Conservation (phyloP, 2,888 invertebrate species). For the Gastrophysa polygoni region DNA sequence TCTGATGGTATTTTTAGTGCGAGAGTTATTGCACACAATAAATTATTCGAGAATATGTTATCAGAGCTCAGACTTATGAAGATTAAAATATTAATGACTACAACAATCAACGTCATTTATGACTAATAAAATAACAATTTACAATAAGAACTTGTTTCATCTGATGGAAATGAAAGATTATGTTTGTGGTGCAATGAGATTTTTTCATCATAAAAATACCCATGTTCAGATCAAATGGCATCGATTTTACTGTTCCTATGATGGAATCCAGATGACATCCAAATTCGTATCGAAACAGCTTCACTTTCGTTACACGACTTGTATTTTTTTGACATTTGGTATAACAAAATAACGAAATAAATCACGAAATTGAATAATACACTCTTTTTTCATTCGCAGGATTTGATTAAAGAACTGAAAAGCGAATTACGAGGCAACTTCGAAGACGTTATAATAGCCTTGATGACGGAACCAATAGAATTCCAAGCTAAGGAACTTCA, state of each 20-base stretch:
- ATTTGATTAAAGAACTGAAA: constrained; percentile 81
- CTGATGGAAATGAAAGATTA: too few relatives aligned
- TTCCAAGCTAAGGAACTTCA: constrained; percentile 81
- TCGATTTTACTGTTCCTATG: too few relatives aligned
- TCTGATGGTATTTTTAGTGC: neutral
- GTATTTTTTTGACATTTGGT: too few relatives aligned
- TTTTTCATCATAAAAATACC: too few relatives aligned
- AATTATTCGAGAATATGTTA: neutral
- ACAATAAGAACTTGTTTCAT: too few relatives aligned
- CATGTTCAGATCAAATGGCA: too few relatives aligned
- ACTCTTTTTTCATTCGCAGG: constrained; percentile 54
- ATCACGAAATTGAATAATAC: too few relatives aligned
- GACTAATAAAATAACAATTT: neutral
- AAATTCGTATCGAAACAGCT: too few relatives aligned
- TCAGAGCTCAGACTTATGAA: neutral
- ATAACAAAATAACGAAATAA: too few relatives aligned
- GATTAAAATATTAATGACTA: neutral
- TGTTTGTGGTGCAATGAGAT: too few relatives aligned
- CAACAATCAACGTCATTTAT: neutral
- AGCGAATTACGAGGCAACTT: constrained; percentile 89
- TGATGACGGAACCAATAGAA: constrained; percentile 83
- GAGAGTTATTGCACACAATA: neutral
- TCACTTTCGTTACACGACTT: too few relatives aligned
- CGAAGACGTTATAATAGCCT: constrained; percentile 79
- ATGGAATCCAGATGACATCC: too few relatives aligned